Percentiles rank a stretch among this genome's conserved stretches.
These are phyloP conservation scores for Drosophila punjabiensis DNA, from an alignment of 1,140 invertebrate species.

Conservation along the genomic window DNA sequence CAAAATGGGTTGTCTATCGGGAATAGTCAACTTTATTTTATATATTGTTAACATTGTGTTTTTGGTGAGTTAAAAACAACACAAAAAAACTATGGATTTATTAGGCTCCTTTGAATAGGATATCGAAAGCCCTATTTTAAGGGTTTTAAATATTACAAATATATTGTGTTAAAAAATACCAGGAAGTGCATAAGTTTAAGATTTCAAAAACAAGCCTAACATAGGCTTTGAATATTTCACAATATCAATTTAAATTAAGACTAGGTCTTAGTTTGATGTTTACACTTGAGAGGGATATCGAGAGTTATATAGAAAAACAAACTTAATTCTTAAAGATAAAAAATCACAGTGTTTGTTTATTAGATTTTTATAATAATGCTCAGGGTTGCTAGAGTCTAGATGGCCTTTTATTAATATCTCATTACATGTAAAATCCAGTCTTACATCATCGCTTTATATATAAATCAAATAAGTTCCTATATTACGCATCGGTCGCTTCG, in stretches of 20 bases:
- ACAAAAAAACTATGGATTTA: neutral
- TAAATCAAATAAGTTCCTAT: neutral
- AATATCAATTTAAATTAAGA: neutral
- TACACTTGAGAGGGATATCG: neutral
- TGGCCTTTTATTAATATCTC: neutral
- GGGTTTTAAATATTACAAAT: no score
- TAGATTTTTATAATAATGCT: no score
- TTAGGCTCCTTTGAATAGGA: neutral
- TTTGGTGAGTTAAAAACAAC: constrained; percentile 57
- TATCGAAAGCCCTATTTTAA: neutral
- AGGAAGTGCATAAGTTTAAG: neutral
- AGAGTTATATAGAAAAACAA: neutral
- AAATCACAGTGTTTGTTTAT: neutral
- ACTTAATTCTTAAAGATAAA: neutral
- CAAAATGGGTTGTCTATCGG: constrained; percentile 70
- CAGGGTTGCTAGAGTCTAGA: no score
- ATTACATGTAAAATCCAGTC: neutral
- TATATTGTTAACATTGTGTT: constrained; percentile 71
- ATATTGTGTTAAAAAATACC: neutral
- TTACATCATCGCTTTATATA: constrained; percentile 8
- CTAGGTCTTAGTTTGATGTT: neutral
- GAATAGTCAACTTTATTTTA: constrained; percentile 67
- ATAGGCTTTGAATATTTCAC: neutral
- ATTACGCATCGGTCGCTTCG: constrained; percentile 32
- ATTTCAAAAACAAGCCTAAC: neutral